These are phyloP conservation scores for Aphidius gifuensis DNA, from an alignment of 1,140 invertebrate species.

Conservation along the genomic window DNA sequence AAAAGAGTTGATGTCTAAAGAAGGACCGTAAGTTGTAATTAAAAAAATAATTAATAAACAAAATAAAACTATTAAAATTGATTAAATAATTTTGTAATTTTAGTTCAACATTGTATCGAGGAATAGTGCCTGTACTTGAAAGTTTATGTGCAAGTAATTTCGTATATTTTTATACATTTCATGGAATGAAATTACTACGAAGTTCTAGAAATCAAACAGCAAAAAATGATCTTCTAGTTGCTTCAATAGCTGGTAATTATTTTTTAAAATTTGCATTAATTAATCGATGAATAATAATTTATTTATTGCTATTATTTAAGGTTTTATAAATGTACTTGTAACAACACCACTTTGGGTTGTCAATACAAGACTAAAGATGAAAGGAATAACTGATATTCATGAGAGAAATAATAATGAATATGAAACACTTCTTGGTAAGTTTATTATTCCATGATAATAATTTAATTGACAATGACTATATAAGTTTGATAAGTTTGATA, in stretches of 20 bases:
- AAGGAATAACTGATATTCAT: constrained; percentile 47
- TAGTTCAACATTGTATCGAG: constrained; percentile 71
- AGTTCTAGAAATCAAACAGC: constrained; percentile 58
- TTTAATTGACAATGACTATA: background rate
- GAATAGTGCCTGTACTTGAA: constrained; percentile 76
- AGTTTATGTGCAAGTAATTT: constrained; percentile 86
- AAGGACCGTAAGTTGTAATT: constrained; percentile 66
- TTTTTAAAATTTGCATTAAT: constrained; percentile 1
- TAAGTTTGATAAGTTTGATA: no score
- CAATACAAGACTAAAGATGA: constrained; percentile 81
- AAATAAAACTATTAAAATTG: background rate
- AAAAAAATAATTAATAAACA: no score
- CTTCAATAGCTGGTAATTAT: constrained; percentile 68
- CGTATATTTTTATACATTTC: constrained; percentile 90
- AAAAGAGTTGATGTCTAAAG: constrained; percentile 62
- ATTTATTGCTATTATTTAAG: constrained; percentile 42
- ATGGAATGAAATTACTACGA: constrained; percentile 70
- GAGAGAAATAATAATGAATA: constrained; percentile 46
- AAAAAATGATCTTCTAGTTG: constrained; percentile 72
- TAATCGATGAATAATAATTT: background rate
- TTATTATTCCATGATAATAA: background rate
- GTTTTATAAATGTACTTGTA: constrained; percentile 76
- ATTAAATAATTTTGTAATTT: constrained; percentile 35
- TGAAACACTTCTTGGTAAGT: constrained; percentile 57
- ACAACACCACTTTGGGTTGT: constrained; percentile 91